Conservation (phyloP, 2,797 vertebrate species). For the Enoplosus armatus region DNA sequence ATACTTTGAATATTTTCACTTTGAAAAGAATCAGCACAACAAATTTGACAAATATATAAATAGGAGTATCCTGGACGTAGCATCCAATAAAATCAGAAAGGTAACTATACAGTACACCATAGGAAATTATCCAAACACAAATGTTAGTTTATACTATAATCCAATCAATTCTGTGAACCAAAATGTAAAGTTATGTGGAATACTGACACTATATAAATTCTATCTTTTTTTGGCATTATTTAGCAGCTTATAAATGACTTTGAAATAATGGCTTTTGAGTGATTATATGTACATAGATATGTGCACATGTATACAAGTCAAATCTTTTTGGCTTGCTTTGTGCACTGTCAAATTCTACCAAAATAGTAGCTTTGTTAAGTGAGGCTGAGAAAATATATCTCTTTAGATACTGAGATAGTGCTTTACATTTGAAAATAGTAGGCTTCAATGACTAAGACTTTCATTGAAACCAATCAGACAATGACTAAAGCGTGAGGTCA, state of each 20-base stretch:
- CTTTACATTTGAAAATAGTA: conserved; percentile 81
- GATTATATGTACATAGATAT: conserved; percentile 79
- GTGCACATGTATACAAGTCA: conserved; percentile 75
- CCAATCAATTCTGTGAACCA: conserved; percentile 64
- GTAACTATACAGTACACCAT: conserved; percentile 64
- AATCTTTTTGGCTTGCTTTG: conserved; percentile 77
- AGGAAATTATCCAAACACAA: conserved; percentile 67
- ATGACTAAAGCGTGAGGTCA: conserved; percentile 86
- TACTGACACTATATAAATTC: conserved; percentile 74
- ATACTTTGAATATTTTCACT: conserved; percentile 70
- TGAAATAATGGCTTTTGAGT: conserved; percentile 87
- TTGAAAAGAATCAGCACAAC: conserved; percentile 67
- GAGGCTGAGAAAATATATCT: conserved; percentile 86
- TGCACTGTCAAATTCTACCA: conserved; percentile 81
- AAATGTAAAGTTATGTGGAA: conserved; percentile 67
- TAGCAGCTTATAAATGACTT: conserved; percentile 88
- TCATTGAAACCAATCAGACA: conserved; percentile 78
- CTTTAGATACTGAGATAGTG: conserved; percentile 80
- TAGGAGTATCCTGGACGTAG: conserved; percentile 63
- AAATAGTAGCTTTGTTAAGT: conserved; percentile 85
- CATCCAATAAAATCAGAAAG: conserved; percentile 68
- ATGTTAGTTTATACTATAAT: conserved; percentile 59
- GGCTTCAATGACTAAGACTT: conserved; percentile 77
- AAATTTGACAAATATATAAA: conserved; percentile 66
- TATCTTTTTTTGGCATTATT: conserved; percentile 87